Evolutionary conservation across 2,113 vertebrate species (phyloP), one percentile per base, ranked within the genome.

Genomic region (Thunnus maccoyii): DNA sequence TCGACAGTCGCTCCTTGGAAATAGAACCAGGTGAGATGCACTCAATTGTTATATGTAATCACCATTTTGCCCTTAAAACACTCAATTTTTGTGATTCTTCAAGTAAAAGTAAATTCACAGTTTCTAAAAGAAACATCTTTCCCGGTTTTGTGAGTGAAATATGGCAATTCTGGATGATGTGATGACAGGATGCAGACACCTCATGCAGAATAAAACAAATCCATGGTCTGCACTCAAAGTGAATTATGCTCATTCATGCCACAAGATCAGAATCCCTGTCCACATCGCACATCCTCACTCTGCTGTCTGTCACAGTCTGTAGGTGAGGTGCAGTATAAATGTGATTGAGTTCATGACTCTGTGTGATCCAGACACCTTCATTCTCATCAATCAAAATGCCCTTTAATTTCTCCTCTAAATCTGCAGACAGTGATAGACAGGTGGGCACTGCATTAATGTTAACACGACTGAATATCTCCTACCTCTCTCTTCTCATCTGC

Each of bases 1-100:
- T 97, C 16, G 96, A 99, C 92, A 96, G 95, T 76, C 95, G 96
- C 70, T 97, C 97, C 50, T 93, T 98, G 83, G 94, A 97, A 83
- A 84, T 97, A 14, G 96, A 97, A 72, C 94, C 96, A 94, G 97
- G 98, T 99, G 95, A 95, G 90, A 56, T 36, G n/a, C 18, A 20
- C 15, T 57, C 4, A 47, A n/a, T 44, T 48, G 52, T 22, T 18
- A 47, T 22, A 57, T 41, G 36, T 3, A 44, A 22, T 72, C 65
- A 2, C 9, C 4, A 27, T 55, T 22, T 6, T 54, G 20, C n/a
- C 44, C 6, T 36, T n/a, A 18, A 32, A 52, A 66, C 51, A 63
- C 44, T 57, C 13, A 22, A 46, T 41, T 9, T 41, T 9, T 41
- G 36, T 9, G 7, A 41, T 41, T 41, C 9, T 41, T 30, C 27